Base-by-base conservation (phyloP, 2,888 invertebrate species). In the Cephus pygmeus region DNA sequence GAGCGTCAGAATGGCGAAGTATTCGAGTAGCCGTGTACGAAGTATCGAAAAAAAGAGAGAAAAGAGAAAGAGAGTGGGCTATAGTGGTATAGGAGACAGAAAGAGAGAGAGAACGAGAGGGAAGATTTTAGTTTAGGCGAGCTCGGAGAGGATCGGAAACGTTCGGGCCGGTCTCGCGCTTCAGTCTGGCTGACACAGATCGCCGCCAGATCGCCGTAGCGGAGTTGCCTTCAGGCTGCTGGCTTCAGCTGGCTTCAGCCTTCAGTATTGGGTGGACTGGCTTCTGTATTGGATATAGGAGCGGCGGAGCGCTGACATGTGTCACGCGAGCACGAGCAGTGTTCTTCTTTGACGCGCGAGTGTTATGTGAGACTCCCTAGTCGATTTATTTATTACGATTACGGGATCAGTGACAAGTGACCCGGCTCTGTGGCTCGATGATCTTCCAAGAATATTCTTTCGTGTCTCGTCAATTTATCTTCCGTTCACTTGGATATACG, bases 261-360 rank as follows among this genome's bases (percentile, higher is more conserved):
- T 74, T 82, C 85, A 87, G 87, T 87, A 85, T 85, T 79, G 83
- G 82, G 81, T 84, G 85, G 85, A 80, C 86, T 83, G 84, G 84
- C 85, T 79, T 82, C 82, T 76, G 84, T 80, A 81, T 83, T 77
- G 78, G 83, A 81, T 81, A 79, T 73, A 76, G 82, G 84, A 83
- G 77, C 81, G 75, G 80, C 83, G 85, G 83, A 79, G 83, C 74
- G 69, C 81, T 84, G 85, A 85, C 81, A 83, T 87, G 86, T 85
- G 84, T 83, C 86, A 85, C 81, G 80, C 83, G 77, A 84, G 83
- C 81, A 83, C 79, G 82, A 76, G 82, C 82, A 81, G 81, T 81
- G 82, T 80, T 79, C 73, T 76, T 56, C 56, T 56, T 56, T 56
- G 56, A 56, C 56, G 56, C 56, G 23, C 56, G 56, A 56, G 56